A percentile compares a stretch with the other conserved stretches of the same genome.
Evolutionary conservation across 2,888 invertebrate genomes (phyloP).

Genomic region (Synanthedon andrenaeformis): DNA sequence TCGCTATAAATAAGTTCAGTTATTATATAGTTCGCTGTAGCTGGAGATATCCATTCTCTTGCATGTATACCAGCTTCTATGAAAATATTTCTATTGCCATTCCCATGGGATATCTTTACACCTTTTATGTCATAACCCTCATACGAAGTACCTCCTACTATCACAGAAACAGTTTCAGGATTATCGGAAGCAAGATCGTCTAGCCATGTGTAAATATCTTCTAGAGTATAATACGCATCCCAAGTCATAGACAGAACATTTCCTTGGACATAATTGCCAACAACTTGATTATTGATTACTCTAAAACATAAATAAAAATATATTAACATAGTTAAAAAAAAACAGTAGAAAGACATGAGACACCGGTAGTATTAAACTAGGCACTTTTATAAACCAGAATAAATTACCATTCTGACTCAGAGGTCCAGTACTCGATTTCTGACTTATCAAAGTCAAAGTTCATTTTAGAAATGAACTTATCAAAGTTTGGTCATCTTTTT

Average conservation of each 20-base stretch:
- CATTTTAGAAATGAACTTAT: too few relatives aligned
- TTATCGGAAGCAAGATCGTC: conserved; percentile 53
- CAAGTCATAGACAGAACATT: conserved; percentile 55
- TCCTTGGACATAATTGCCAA: conserved; percentile 28
- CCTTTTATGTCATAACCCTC: conserved; percentile 59
- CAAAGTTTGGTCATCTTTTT: too few relatives aligned
- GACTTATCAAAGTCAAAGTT: too few relatives aligned
- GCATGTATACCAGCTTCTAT: conserved; percentile 74
- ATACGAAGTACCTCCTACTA: conserved; percentile 46
- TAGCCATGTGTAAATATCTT: conserved; percentile 73
- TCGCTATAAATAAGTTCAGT: conserved; percentile 71
- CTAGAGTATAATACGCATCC: conserved; percentile 71
- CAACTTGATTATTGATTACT: conserved; percentile 58
- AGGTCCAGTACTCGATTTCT: too few relatives aligned
- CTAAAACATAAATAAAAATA: conserved; percentile 29
- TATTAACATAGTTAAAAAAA: not conserved
- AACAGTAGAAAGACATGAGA: too few relatives aligned
- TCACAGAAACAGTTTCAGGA: conserved; percentile 46
- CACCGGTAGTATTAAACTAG: too few relatives aligned
- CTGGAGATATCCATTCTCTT: conserved; percentile 81
- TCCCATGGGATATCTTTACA: conserved; percentile 56
- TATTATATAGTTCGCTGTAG: conserved; percentile 72
- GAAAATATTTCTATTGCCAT: conserved; percentile 37
- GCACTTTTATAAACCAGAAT: too few relatives aligned
- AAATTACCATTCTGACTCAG: too few relatives aligned